Conservation (phyloP, 2,888 invertebrate species). For the Apodemia zela region DNA sequence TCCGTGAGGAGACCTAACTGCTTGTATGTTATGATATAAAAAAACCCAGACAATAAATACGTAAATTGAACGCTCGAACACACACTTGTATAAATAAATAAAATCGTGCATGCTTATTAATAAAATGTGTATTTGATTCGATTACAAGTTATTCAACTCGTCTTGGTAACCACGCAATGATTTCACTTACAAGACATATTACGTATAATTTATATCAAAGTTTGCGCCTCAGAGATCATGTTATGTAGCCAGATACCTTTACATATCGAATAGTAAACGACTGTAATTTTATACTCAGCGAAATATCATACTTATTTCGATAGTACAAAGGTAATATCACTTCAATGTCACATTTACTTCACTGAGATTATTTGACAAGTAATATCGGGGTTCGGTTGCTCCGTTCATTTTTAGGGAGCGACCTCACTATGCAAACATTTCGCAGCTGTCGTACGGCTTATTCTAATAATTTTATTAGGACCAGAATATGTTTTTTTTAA, state of each 20-base stretch:
- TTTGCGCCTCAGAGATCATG: not conserved
- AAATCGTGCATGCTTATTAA: not conserved
- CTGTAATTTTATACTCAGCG: not conserved
- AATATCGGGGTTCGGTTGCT: not conserved
- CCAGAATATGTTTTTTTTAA: no score
- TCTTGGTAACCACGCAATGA: conserved; percentile 9
- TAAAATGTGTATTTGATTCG: conserved; percentile 8
- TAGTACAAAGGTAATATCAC: not conserved
- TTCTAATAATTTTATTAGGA: no score
- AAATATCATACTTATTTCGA: conserved; percentile 2
- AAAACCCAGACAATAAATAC: no score
- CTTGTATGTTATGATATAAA: no score
- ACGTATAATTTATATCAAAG: conserved; percentile 8
- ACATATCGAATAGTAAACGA: not conserved
- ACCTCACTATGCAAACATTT: not conserved
- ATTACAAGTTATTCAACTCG: conserved; percentile 13
- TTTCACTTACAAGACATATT: conserved; percentile 1
- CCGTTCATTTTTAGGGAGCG: not conserved
- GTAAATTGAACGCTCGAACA: not conserved
- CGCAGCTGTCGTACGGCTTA: not conserved
- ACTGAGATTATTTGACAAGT: not conserved
- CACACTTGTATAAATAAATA: not conserved
- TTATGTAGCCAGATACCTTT: not conserved
- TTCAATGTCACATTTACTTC: not conserved
- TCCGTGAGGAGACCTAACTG: no score